These are phyloP conservation scores for Athene cunicularia DNA, from an alignment of 2,113 vertebrate species.

Conservation along the genomic window DNA sequence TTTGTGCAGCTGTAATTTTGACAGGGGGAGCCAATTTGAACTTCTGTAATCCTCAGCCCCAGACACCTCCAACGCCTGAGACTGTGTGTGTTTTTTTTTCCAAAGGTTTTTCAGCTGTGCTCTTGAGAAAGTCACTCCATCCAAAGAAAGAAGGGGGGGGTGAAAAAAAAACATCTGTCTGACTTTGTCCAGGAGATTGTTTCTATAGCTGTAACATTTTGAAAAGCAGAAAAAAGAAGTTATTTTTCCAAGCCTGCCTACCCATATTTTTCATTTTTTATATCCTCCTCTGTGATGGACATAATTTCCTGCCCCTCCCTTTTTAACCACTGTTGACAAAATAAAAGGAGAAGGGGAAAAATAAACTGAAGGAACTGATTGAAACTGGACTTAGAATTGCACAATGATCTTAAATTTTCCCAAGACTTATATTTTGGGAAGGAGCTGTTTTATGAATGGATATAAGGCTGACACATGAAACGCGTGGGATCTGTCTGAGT, in stretches of 20 bases:
- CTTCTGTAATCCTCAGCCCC: conserved; percentile 79
- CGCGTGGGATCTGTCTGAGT: conserved; percentile 76
- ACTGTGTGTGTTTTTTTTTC: conserved; percentile 59
- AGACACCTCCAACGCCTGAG: conserved; percentile 78
- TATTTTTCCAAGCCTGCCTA: conserved; percentile 59
- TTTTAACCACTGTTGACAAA: conserved; percentile 41
- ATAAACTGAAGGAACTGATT: conserved; percentile 59
- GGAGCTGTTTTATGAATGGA: conserved; percentile 82
- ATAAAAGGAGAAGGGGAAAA: neutral
- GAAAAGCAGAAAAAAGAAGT: conserved; percentile 17
- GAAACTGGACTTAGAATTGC: conserved; percentile 62
- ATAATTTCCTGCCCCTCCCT: conserved; percentile 67
- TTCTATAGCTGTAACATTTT: conserved; percentile 73
- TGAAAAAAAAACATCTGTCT: conserved; percentile 63
- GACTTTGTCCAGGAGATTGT: conserved; percentile 62
- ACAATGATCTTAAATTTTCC: conserved; percentile 72
- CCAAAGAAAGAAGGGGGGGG: conserved; percentile 19
- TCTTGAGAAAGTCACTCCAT: conserved; percentile 72
- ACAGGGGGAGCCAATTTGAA: conserved; percentile 73
- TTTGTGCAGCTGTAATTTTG: conserved; percentile 80
- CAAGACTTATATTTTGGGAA: conserved; percentile 76
- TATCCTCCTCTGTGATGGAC: conserved; percentile 60
- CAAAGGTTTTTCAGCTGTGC: conserved; percentile 76
- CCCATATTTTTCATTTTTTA: conserved; percentile 52
- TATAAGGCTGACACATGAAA: conserved; percentile 77